Conservation (phyloP, 2,113 vertebrate genomes). For the Beaufortia kweichowensis region DNA sequence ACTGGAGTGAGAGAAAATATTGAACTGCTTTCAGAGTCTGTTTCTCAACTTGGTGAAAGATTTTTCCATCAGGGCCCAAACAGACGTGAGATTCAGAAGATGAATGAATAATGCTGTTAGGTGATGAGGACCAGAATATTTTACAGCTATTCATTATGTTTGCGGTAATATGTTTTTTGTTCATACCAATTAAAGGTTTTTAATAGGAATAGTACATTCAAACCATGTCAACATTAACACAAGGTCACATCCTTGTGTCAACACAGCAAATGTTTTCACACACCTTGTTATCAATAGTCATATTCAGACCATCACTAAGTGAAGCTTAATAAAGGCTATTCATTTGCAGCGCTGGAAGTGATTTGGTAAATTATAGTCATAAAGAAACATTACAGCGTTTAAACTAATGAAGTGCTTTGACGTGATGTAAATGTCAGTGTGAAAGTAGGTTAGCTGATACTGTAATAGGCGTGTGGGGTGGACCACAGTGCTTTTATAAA, state of each 20-base stretch:
- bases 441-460: constrained; percentile 41
- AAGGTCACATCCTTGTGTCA: constrained; percentile 4
- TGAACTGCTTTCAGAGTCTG: not conserved
- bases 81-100: not conserved
- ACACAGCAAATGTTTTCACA: constrained; percentile 30
- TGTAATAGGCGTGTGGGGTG: not conserved
- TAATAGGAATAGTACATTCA: not conserved
- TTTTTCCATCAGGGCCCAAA: not conserved
- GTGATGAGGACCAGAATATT: not conserved
- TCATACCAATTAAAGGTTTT: not conserved
- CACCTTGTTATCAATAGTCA: constrained; percentile 1
- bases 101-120: not conserved
- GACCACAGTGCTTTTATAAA: not conserved
- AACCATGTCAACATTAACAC: not conserved
- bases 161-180: not conserved
- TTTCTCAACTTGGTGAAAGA: constrained; percentile 14
- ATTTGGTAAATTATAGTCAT: not conserved
- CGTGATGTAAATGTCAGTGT: constrained; percentile 40
- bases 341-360: constrained; percentile 2
- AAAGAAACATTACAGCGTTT: not conserved
- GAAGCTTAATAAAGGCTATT: not conserved
- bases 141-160: not conserved
- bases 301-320: not conserved
- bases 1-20: not conserved
- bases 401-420: constrained; percentile 4